Evolutionary conservation across 2,888 invertebrate species (phyloP), one percentile per base, ranked within the genome.

Genomic region (Blastobasis adustella): DNA sequence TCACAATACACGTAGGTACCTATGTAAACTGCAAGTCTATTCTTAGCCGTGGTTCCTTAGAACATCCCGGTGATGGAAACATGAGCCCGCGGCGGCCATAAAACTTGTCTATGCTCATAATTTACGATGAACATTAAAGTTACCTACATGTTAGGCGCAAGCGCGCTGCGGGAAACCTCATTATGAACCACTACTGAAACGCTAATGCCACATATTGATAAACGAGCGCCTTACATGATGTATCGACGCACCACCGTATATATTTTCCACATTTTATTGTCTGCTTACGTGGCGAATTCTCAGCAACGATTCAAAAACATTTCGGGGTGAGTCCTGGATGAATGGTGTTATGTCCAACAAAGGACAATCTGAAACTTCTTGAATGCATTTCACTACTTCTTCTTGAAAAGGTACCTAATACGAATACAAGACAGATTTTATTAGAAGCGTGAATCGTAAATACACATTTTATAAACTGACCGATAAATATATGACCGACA

Each of bases 181-280:
- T 71, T 69, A 70, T 57, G 50, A 50, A 51, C 55, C 61, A 63
- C 67, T 71, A 67, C 65, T 65, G 65, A 62, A 62, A 59, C 57
- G 59, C 52, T 59, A 56, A 57, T 54, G 58, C 57, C 46, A 44
- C 46, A 23, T 50, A 54, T 54, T 58, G 56, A 60, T 60, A 56
- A 55, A 60, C 45, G 46, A 47, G 45, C 47, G 37, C 41, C 42
- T 39, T 47, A 40, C 45, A 52, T 60, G 57, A 61, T 58, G 53
- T 55, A 56, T 59, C 50, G 51, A 37, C 52, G 3, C 23, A 23
- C 23, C 23, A 23, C 23, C 23, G 23, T 23, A 23, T 23, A 23
- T 23, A 23, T 23, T 23, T n/a, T 23, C 23, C 23, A 23, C 23
- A 23, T 23, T 23, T 23, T 23, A 23, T 23, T 23, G 23, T 23